phyloP scores from a whole-genome alignment of 35 echinoderm and acorn worm genomes.

The Apostichopus parvimensis region DNA sequence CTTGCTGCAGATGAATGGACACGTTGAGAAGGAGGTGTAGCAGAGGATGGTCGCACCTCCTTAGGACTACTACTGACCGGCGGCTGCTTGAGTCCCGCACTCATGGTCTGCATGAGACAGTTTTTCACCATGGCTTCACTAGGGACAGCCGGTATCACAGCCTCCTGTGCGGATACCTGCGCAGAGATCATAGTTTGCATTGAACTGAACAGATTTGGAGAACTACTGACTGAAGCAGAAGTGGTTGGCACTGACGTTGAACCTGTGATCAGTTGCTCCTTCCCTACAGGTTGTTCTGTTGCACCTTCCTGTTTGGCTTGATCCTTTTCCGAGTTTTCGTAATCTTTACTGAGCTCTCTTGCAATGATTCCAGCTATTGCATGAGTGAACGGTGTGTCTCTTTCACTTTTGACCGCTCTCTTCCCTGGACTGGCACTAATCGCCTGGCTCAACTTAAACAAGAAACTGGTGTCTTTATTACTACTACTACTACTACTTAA shows the following conservation, averaged over 20 bases:
- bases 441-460: constrained; percentile 55
- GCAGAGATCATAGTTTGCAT: constrained; percentile 11
- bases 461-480: constrained; percentile 8
- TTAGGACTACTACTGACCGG: neutral
- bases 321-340: neutral
- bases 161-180: constrained; percentile 21
- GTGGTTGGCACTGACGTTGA: neutral
- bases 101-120: constrained; percentile 30
- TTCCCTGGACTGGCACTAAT: constrained; percentile 43
- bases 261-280: neutral
- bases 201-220: constrained; percentile 20
- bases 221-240: neutral
- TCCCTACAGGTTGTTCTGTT: neutral
- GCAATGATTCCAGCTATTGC: constrained; percentile 76
- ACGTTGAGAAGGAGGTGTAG: neutral
- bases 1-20: neutral
- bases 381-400: constrained; percentile 62
- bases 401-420: constrained; percentile 15
- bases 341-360: constrained; percentile 68
- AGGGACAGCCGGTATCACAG: constrained; percentile 41
- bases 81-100: neutral
- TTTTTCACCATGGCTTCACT: constrained; percentile 49
- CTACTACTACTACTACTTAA: neutral
- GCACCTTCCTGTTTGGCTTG: neutral
- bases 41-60: neutral